Base-by-base conservation (phyloP, 2,113 vertebrate species). In the Grammomys surdaster region DNA sequence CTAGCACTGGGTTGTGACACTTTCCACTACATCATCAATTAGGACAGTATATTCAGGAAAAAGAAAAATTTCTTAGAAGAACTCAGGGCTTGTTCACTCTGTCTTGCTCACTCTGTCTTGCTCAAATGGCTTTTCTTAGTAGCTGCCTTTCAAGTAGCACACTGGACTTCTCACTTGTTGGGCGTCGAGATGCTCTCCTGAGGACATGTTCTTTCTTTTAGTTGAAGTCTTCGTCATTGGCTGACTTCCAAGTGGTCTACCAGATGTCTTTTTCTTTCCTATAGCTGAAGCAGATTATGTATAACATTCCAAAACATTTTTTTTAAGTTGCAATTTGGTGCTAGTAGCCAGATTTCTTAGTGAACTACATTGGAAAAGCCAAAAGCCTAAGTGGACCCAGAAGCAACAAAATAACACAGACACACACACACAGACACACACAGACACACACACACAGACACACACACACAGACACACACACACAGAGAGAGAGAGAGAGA, bases 121-220 rank as follows among this genome's bases (percentile, higher is more conserved):
- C 97, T 87, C 87, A 67, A 94, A 95, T 95, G 85, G 76, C 93
- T 96, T 97, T 97, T 97, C 97, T 73, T 86, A 80, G 91, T 82
- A 98, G 96, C 67, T 97, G 97, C 89, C 98, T 98, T 98, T 98
- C 96, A 93, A 98, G 98, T 97, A 98, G 91, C 95, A 97, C 95
- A 85, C 0, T 70, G 98, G 98, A 98, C 98, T 98, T 98, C 85
- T 3, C 98, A 98, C 96, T 98, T 98, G 98, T 97, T 98, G 97
- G 98, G 98, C 96, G 97, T 95, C 78, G 91, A 97, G 97, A 94
- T 90, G 36, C 95, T 98, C 98, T 98, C 98, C 98, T 95, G 98
- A 98, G 98, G 98, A 98, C 98, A 95, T 93, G 98, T 98, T 99
- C 98, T 98, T 99, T 98, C 98, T 98, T 98, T 98, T 98, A 99